Conservation (phyloP, 2,888 invertebrate species). For the Parascotia fuliginaria region DNA sequence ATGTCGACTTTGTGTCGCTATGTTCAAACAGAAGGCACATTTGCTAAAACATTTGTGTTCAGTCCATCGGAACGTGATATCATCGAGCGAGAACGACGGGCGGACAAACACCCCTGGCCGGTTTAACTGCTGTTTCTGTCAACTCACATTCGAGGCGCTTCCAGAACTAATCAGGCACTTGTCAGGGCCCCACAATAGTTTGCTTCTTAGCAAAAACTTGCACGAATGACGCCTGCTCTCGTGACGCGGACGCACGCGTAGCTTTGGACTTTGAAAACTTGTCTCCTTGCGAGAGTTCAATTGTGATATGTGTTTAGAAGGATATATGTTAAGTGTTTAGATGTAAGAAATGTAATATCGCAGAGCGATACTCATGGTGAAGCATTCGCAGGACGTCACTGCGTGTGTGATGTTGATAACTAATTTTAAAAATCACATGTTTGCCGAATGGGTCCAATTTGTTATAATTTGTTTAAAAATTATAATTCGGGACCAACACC, state of each 20-base stretch:
- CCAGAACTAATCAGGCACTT: constrained; percentile 94
- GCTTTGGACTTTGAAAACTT: constrained; percentile 75
- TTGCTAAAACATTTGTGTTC: constrained; percentile 95
- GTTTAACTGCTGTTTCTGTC: constrained; percentile 95
- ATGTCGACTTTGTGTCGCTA: constrained; percentile 94
- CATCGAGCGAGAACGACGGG: constrained; percentile 91
- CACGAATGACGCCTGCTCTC: constrained; percentile 87
- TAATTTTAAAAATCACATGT: constrained; percentile 74
- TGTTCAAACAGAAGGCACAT: constrained; percentile 97
- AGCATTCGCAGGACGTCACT: constrained; percentile 67
- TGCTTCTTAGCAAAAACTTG: constrained; percentile 94
- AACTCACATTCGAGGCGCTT: constrained; percentile 93
- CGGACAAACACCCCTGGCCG: constrained; percentile 87
- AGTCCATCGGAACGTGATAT: constrained; percentile 95
- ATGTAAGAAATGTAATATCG: constrained; percentile 73
- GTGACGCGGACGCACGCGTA: constrained; percentile 71
- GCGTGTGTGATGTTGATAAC: constrained; percentile 70
- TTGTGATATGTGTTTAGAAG: constrained; percentile 85
- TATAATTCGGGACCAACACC: constrained; percentile 85
- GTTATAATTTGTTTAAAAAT: constrained; percentile 87
- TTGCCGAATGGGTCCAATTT: constrained; percentile 83
- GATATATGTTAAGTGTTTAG: constrained; percentile 73
- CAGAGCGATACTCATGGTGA: constrained; percentile 80
- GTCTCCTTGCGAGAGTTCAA: constrained; percentile 78
- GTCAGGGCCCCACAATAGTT: constrained; percentile 95